Percentiles rank a stretch among this genome's conserved stretches.
Conservation (phyloP, 2,888 invertebrate species). For the Glyphotaelius pellucidus region DNA sequence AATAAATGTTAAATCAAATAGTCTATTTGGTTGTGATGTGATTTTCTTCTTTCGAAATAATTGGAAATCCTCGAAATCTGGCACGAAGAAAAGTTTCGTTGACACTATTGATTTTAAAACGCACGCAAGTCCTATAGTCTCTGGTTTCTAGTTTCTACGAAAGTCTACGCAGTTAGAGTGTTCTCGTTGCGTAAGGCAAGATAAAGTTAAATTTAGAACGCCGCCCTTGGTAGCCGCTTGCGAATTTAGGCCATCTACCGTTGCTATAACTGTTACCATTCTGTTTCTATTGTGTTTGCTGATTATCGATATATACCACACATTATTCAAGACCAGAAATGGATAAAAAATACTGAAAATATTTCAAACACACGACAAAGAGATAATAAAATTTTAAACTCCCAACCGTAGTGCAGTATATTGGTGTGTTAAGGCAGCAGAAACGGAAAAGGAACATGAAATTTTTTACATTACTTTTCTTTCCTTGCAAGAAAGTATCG, state of each 20-base stretch:
- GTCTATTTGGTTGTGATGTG: background rate
- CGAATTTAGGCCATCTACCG: background rate
- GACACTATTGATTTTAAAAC: conserved; percentile 30
- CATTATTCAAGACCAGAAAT: background rate
- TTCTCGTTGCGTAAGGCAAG: conserved; percentile 32
- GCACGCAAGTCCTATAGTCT: conserved; percentile 15
- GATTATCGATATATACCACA: background rate
- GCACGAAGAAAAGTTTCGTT: background rate
- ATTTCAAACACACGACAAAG: background rate
- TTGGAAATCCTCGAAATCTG: background rate
- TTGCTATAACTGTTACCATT: background rate
- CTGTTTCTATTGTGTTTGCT: background rate
- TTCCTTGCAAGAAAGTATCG: no score
- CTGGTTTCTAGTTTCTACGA: background rate
- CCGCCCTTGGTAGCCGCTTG: background rate
- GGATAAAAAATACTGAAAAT: background rate
- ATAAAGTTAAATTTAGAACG: conserved; percentile 30
- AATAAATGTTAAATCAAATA: background rate
- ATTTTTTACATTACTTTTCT: no score
- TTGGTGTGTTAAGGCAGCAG: no score
- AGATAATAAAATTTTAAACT: no score
- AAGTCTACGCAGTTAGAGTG: background rate
- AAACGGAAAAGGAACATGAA: no score
- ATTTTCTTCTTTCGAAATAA: background rate
- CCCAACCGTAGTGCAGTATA: no score